Evolutionary conservation across 2,888 invertebrate species (phyloP).

Genomic region (Autographa pulchrina): DNA sequence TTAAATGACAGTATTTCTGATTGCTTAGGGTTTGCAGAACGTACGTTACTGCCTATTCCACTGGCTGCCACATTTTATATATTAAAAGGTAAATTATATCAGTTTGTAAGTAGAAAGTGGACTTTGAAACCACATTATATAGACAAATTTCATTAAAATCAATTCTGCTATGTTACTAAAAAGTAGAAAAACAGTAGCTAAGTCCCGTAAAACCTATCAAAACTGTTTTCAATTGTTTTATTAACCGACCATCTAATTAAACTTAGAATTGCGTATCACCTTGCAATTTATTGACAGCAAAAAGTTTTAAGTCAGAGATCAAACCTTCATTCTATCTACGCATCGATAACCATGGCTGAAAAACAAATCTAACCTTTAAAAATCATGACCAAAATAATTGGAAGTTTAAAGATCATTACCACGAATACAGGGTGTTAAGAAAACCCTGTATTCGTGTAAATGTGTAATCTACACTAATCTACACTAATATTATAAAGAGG

Average conservation of each 20-base stretch:
- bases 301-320: constrained; percentile 10
- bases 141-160: too few species aligned
- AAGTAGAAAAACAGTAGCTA: constrained; percentile 31
- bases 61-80: too few species aligned
- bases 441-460: too few species aligned
- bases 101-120: too few species aligned
- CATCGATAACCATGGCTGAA: constrained; percentile 25
- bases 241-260: constrained; percentile 48
- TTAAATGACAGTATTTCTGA: too few species aligned
- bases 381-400: background rate
- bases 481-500: too few species aligned
- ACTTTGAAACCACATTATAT: too few species aligned
- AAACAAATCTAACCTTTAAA: constrained; percentile 24
- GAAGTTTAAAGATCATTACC: background rate
- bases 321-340: constrained; percentile 37
- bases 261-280: constrained; percentile 44
- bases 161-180: background rate
- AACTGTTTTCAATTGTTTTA: constrained; percentile 45
- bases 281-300: constrained; percentile 16
- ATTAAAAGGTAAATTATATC: too few species aligned
- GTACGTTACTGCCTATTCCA: too few species aligned
- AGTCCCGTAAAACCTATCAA: constrained; percentile 28
- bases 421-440: background rate
- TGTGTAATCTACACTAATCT: too few species aligned
- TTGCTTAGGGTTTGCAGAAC: too few species aligned